Evolutionary conservation across 2,113 vertebrate genomes (phyloP), one percentile per base, ranked within the genome.

Genomic region (Dicaeum eximium): DNA sequence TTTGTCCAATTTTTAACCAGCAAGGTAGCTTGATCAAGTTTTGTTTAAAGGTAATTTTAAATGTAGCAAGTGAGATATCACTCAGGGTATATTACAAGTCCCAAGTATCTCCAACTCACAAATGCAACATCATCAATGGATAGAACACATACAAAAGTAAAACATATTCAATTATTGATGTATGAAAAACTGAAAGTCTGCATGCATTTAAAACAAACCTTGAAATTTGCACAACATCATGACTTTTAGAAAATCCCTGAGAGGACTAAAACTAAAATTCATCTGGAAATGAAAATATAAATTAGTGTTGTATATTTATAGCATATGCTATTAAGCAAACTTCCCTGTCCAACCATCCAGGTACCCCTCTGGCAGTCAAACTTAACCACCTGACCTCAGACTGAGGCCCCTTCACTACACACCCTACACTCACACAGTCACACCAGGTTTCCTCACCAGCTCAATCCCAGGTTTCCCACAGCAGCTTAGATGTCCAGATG

Each of bases 1-100:
- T 53, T 53, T 40, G 24, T 77, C 56, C 30, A 38, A 30, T 69
- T 90, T 96, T 95, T 96, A 95, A 92, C 42, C 75, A 75, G 31
- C 38, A 25, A 75, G 15, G 28, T 35, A 42, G 5, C 8, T 54
- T 74, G 51, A 24, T 24, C 2, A 11, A 47, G 15, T 78, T 74
- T 54, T 86, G 6, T 30, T 82, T 84, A 58, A 73, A 91, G n/a
- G 8, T 73, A 71, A 58, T 35, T 5, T 35, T 40, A 94, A 95
- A 93, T 53, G 77, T 13, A 45, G 17, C 28, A 48, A 37, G 13
- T 74, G 33, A 84, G n/a, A 80, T 97, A 89, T 57, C 35, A 58
- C 8, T 58, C 31, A 18, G 28, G 38, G 31, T 33, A 21, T 54
- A 47, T 6, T 23, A 16, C 10, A 80, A 88, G 35, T 35, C 31